Evolutionary conservation across 2,113 vertebrate species (phyloP).

Genomic region (Bambusicola thoracicus): DNA sequence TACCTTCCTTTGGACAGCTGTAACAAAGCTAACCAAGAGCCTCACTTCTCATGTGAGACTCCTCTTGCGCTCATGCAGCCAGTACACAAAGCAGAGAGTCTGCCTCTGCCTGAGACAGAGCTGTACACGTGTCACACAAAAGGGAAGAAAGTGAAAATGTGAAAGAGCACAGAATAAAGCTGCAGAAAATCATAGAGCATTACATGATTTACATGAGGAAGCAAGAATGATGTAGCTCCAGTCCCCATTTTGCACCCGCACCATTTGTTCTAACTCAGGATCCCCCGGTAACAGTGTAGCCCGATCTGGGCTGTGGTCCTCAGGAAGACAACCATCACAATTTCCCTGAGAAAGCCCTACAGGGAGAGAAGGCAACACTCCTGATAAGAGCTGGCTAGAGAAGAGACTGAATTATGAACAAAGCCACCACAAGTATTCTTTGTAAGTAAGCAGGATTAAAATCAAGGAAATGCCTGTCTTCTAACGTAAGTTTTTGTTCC

Average conservation of each 20-base stretch:
- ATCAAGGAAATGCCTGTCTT: conserved; percentile 4
- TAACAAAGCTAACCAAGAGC: background rate
- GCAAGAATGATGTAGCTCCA: background rate
- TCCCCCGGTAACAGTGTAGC: background rate
- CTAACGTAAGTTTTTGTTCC: background rate
- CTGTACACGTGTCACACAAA: background rate
- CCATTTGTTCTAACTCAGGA: background rate
- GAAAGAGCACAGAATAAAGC: background rate
- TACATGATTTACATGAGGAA: background rate
- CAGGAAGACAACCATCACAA: background rate
- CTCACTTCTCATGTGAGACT: background rate
- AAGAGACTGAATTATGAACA: background rate
- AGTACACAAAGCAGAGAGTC: background rate
- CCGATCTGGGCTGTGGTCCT: background rate
- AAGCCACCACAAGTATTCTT: background rate
- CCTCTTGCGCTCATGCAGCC: background rate
- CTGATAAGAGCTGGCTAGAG: background rate
- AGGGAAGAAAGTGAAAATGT: background rate
- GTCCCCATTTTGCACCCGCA: background rate
- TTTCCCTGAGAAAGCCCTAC: background rate
- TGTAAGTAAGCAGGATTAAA: background rate
- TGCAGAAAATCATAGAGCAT: background rate
- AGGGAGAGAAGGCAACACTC: background rate
- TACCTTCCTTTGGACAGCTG: background rate
- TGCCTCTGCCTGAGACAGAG: background rate